Evolutionary conservation across 2,113 vertebrate species (phyloP).

Genomic region (Passer montanus): DNA sequence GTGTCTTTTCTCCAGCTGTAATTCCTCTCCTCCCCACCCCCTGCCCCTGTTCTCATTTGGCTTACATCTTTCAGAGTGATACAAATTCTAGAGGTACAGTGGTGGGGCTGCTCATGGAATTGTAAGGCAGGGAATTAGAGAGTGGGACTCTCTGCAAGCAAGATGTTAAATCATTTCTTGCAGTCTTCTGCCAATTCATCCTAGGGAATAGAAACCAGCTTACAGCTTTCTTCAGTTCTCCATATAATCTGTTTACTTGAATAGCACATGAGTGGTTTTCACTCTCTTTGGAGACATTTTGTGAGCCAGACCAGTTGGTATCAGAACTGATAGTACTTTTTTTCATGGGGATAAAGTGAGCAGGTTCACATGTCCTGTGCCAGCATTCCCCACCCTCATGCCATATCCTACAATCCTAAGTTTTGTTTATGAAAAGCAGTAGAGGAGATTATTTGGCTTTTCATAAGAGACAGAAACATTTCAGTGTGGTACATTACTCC

Average conservation of each 20-base stretch:
- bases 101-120: neutral
- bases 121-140: neutral
- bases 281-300: neutral
- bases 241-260: neutral
- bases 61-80: neutral
- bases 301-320: neutral
- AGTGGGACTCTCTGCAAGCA: neutral
- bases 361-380: neutral
- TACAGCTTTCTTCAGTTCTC: neutral
- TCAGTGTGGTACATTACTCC: neutral
- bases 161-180: neutral
- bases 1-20: neutral
- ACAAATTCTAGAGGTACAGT: neutral
- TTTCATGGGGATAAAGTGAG: neutral
- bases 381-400: neutral
- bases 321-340: neutral
- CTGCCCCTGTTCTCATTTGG: neutral
- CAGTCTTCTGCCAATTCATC: neutral
- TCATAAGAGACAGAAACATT: neutral
- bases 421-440: neutral
- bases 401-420: neutral
- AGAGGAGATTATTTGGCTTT: neutral
- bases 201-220: neutral
- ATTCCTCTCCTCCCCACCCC: neutral
- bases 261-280: fast-evolving